A percentile compares a stretch with the other conserved stretches of the same genome.
These are phyloP conservation scores for Pseudotriccus pelzelni DNA, from an alignment of 2,797 vertebrate species.

Conservation along the genomic window DNA sequence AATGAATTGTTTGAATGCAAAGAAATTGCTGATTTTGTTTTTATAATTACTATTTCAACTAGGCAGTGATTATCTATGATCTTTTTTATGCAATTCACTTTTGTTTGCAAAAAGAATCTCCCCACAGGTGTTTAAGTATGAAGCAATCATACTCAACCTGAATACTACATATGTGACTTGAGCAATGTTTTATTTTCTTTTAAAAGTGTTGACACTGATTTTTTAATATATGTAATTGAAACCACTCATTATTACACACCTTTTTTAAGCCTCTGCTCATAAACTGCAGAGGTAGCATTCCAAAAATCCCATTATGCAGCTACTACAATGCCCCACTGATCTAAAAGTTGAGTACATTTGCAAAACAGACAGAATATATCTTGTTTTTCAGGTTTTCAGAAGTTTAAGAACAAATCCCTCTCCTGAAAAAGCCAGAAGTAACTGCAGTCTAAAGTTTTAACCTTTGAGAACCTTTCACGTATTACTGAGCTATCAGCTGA, in stretches of 20 bases:
- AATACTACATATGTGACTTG: background rate
- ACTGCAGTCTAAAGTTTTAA: background rate
- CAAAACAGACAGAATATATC: background rate
- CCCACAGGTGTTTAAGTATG: slow-evolving; percentile 22
- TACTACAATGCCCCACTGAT: background rate
- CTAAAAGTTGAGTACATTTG: slow-evolving; percentile 13
- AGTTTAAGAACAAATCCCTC: background rate
- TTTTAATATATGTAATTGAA: slow-evolving; percentile 51
- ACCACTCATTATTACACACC: slow-evolving; percentile 30
- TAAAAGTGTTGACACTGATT: slow-evolving; percentile 40
- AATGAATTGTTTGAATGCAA: background rate
- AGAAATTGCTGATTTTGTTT: background rate
- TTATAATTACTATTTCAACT: background rate
- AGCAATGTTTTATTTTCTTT: slow-evolving; percentile 51
- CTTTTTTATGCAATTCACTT: background rate
- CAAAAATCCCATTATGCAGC: slow-evolving; percentile 21
- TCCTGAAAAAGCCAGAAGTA: background rate
- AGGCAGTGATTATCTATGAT: background rate
- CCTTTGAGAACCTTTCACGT: background rate
- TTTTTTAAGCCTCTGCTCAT: slow-evolving; percentile 39
- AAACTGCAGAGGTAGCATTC: slow-evolving; percentile 52
- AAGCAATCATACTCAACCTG: slow-evolving; percentile 11
- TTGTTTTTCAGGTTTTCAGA: slow-evolving; percentile 23
- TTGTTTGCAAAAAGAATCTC: background rate
- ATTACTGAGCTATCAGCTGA: background rate